Evolutionary conservation across 2,888 invertebrate genomes (phyloP).

Genomic region (Embidobia sp.): DNA sequence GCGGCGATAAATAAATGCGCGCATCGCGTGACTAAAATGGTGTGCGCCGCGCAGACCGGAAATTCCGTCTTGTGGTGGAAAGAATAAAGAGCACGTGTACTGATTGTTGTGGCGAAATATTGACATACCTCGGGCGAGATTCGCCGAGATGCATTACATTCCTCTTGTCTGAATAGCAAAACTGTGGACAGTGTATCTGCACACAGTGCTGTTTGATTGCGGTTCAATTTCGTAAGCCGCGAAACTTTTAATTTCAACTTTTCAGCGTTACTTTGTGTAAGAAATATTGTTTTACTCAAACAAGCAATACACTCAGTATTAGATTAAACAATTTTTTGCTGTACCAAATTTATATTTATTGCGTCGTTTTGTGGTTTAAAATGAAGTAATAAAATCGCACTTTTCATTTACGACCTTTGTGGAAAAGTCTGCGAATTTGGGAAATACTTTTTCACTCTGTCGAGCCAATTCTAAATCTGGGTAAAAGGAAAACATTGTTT

Average conservation of each 20-base stretch:
- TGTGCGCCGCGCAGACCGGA: conserved; percentile 6
- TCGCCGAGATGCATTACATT: conserved; percentile 29
- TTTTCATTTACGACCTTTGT: too few species aligned
- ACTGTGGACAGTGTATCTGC: conserved; percentile 36
- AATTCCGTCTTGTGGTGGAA: conserved; percentile 15
- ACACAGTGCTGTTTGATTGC: conserved; percentile 2
- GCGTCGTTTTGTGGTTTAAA: too few species aligned
- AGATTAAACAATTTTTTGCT: too few species aligned
- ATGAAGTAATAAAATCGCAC: too few species aligned
- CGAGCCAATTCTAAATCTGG: too few species aligned
- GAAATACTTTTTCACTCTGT: too few species aligned
- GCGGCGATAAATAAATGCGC: background rate
- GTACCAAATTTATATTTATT: too few species aligned
- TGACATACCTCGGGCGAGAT: conserved; percentile 48
- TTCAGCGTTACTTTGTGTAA: too few species aligned
- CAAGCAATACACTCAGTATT: too few species aligned
- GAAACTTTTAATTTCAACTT: background rate
- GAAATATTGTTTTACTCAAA: too few species aligned
- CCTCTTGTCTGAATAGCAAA: conserved; percentile 19
- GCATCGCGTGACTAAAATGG: conserved; percentile 25
- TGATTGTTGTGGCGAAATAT: conserved; percentile 40
- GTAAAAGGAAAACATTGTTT: too few species aligned
- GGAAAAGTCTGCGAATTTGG: too few species aligned
- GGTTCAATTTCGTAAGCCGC: conserved; percentile 14
- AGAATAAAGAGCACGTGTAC: conserved; percentile 44